Evolutionary conservation across 92 coral and sea anemone species (phyloP).

Genomic region (Desmophyllum pertusum): DNA sequence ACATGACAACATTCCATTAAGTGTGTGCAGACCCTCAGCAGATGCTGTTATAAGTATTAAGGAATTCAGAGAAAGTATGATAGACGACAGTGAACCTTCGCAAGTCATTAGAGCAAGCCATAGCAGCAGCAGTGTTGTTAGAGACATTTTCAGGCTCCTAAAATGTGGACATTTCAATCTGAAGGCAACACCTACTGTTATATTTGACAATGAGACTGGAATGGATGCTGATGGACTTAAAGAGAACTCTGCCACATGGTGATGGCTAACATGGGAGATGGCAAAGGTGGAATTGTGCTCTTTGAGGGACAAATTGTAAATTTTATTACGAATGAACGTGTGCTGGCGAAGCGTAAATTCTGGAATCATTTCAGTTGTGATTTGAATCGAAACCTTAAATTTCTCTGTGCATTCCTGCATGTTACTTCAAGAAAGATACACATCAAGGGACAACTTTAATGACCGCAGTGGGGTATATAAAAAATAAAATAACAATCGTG

Average conservation of each 20-base stretch:
- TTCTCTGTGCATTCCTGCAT: too few species aligned
- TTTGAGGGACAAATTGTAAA: slow-evolving; percentile 45
- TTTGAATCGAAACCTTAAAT: too few species aligned
- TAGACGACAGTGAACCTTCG: slow-evolving; percentile 17
- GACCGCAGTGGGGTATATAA: too few species aligned
- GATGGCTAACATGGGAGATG: slow-evolving; percentile 34
- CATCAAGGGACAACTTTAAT: too few species aligned
- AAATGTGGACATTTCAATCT: slow-evolving; percentile 34
- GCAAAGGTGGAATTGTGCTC: slow-evolving; percentile 39
- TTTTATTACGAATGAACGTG: too few species aligned
- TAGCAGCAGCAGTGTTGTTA: slow-evolving; percentile 27
- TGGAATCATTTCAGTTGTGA: too few species aligned
- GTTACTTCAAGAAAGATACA: too few species aligned
- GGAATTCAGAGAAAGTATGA: slow-evolving; percentile 33
- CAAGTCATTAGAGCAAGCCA: slow-evolving; percentile 34
- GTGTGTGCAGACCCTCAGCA: slow-evolving; percentile 1
- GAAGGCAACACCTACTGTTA: slow-evolving; percentile 38
- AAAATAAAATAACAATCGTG: too few species aligned
- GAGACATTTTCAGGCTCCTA: slow-evolving; percentile 37
- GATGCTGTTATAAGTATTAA: slow-evolving; percentile 2
- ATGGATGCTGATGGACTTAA: slow-evolving; percentile 47
- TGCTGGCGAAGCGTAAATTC: too few species aligned
- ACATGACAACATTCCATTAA: slow-evolving; percentile 33
- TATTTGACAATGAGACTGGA: slow-evolving; percentile 40
- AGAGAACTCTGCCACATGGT: slow-evolving; percentile 45